Conservation (phyloP, 2,797 vertebrate species). For the Karalla daura region DNA sequence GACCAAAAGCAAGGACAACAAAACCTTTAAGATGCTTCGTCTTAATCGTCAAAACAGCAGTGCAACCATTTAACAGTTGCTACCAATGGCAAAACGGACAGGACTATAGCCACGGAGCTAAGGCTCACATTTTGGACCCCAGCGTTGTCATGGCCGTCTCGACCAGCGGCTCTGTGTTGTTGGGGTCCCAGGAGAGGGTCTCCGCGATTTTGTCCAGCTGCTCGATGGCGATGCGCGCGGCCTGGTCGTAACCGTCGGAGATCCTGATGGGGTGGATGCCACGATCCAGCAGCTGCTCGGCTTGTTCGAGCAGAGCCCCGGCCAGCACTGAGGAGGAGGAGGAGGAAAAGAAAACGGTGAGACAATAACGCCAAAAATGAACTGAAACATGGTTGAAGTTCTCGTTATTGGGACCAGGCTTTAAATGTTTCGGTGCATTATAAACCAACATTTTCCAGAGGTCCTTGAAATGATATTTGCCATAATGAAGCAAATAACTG, state of each 20-base stretch:
- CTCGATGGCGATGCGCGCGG: conserved; percentile 90
- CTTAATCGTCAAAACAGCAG: background rate
- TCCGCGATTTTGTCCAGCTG: conserved; percentile 94
- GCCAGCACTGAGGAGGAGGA: conserved; percentile 87
- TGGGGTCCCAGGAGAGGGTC: conserved; percentile 89
- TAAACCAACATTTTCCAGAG: background rate
- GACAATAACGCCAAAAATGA: background rate
- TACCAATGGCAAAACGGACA: too few relatives aligned
- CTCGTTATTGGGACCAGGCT: background rate
- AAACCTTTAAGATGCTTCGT: background rate
- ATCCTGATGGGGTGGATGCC: conserved; percentile 98
- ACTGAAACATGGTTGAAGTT: background rate
- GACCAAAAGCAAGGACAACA: conserved; percentile 47
- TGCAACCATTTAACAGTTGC: too few relatives aligned
- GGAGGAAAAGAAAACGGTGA: background rate
- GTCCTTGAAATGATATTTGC: too few relatives aligned
- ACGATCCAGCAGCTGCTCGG: conserved; percentile 93
- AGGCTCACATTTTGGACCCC: conserved; percentile 96
- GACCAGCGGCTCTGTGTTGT: conserved; percentile 91
- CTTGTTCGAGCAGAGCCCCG: conserved; percentile 94
- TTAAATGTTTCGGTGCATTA: background rate
- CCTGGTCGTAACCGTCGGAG: conserved; percentile 96
- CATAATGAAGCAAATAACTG: background rate
- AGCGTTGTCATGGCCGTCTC: conserved; percentile 98
- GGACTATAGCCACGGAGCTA: background rate